phyloP scores from a whole-genome alignment of 2,888 invertebrate genomes.

The Diarsia rubi region DNA sequence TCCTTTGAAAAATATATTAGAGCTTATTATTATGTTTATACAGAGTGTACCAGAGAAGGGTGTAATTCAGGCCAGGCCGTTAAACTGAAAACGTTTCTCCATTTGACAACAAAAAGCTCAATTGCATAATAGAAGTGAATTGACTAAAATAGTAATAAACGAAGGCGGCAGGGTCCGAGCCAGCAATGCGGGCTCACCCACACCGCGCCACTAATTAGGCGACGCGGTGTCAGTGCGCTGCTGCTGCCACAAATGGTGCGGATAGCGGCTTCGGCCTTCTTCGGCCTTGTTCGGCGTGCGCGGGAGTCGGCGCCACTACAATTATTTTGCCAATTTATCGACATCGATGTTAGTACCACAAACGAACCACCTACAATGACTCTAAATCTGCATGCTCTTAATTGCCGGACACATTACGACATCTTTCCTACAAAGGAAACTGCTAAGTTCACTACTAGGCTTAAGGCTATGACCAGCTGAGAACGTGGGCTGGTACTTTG shows the following conservation, averaged over 20 bases:
- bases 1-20: slow-evolving; percentile 70
- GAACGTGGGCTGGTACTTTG: slow-evolving; percentile 10
- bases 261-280: slow-evolving; percentile 73
- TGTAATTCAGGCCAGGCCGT: not conserved
- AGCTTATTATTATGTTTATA: slow-evolving; percentile 69
- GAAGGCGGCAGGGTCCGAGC: slow-evolving; percentile 78
- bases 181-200: slow-evolving; percentile 86
- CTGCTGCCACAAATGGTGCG: slow-evolving; percentile 85
- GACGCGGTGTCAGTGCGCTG: slow-evolving; percentile 79
- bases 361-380: slow-evolving; percentile 55
- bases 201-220: slow-evolving; percentile 87
- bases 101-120: not conserved
- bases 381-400: slow-evolving; percentile 44
- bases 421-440: slow-evolving; percentile 22
- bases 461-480: slow-evolving; percentile 8
- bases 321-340: slow-evolving; percentile 78
- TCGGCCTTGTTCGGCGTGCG: slow-evolving; percentile 85
- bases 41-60: not conserved
- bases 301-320: slow-evolving; percentile 83
- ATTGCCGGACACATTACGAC: slow-evolving; percentile 36
- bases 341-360: slow-evolving; percentile 59
- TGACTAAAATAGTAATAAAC: slow-evolving; percentile 76
- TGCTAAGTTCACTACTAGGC: slow-evolving; percentile 5
- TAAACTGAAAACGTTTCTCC: not conserved
- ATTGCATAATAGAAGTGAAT: slow-evolving; percentile 55